Percentiles rank a stretch among this genome's conserved stretches.
phyloP scores from a whole-genome alignment of 2,888 invertebrate genomes.

The Epicampocera succincta region DNA sequence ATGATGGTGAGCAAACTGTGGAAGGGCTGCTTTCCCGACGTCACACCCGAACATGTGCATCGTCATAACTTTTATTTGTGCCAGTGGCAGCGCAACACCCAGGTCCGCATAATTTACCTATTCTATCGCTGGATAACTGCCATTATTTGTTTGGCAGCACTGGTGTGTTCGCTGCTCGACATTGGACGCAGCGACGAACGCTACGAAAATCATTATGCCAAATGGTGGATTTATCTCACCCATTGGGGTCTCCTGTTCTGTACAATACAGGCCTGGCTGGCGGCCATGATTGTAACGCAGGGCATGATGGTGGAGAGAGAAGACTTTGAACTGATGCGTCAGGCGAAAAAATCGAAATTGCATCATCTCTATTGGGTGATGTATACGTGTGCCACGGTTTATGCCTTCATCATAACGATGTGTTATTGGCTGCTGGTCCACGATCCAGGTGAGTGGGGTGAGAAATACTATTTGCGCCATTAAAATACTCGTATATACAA shows the following conservation, averaged over 20 bases:
- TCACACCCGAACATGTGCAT: constrained; percentile 81
- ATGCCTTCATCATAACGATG: constrained; percentile 81
- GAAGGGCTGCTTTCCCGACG: constrained; percentile 82
- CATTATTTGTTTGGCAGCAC: constrained; percentile 81
- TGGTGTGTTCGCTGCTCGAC: constrained; percentile 81
- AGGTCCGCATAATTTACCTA: constrained; percentile 82
- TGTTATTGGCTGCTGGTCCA: constrained; percentile 84
- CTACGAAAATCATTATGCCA: constrained; percentile 81
- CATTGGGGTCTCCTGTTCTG: constrained; percentile 81
- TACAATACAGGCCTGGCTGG: constrained; percentile 81
- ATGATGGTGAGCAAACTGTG: constrained; percentile 82
- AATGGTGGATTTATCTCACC: constrained; percentile 82
- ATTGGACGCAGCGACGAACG: constrained; percentile 82
- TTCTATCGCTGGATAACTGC: constrained; percentile 82
- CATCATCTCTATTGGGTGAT: constrained; percentile 81
- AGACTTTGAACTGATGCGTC: constrained; percentile 81
- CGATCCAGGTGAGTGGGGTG: constrained; percentile 84
- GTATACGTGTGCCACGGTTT: constrained; percentile 81
- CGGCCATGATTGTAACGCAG: constrained; percentile 82
- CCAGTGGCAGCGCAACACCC: constrained; percentile 82
- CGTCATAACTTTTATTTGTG: constrained; percentile 82
- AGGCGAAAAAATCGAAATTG: constrained; percentile 81
- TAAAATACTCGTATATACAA: neutral
- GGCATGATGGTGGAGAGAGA: constrained; percentile 82
- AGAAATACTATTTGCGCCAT: neutral